phyloP scores from a whole-genome alignment of 2,113 vertebrate genomes.

The Malaclemys terrapin region DNA sequence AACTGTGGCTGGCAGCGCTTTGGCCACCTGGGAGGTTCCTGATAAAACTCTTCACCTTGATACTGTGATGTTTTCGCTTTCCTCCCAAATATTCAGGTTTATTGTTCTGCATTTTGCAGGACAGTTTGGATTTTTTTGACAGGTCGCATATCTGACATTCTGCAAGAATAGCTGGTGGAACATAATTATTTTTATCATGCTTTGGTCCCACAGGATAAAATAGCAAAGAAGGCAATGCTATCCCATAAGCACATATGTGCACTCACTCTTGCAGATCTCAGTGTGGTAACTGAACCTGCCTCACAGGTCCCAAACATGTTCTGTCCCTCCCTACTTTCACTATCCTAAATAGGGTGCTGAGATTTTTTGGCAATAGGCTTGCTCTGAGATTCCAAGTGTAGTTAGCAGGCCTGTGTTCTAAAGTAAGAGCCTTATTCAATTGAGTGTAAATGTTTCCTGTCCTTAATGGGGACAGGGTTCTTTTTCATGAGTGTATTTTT shows the following conservation, averaged over 20 bases:
- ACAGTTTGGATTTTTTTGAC: background rate
- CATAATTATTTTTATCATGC: background rate
- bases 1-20: background rate
- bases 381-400: slow-evolving; percentile 71
- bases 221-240: background rate
- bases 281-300: slow-evolving; percentile 20
- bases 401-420: slow-evolving; percentile 74
- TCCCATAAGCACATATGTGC: background rate
- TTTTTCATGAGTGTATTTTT: slow-evolving; percentile 80
- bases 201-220: background rate
- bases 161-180: background rate
- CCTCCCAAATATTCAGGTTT: slow-evolving; percentile 57
- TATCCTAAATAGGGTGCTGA: background rate
- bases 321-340: background rate
- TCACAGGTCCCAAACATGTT: slow-evolving; percentile 24
- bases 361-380: slow-evolving; percentile 68
- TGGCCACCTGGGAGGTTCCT: slow-evolving; percentile 14
- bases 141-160: background rate
- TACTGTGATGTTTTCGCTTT: slow-evolving; percentile 40
- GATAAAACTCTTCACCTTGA: slow-evolving; percentile 29
- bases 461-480: slow-evolving; percentile 70
- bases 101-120: slow-evolving; percentile 15
- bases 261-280: background rate
- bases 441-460: slow-evolving; percentile 76
- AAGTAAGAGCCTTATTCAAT: slow-evolving; percentile 79